These are phyloP conservation scores for Ornithoptera alexandrae DNA, from an alignment of 2,888 invertebrate species.

Conservation along the genomic window DNA sequence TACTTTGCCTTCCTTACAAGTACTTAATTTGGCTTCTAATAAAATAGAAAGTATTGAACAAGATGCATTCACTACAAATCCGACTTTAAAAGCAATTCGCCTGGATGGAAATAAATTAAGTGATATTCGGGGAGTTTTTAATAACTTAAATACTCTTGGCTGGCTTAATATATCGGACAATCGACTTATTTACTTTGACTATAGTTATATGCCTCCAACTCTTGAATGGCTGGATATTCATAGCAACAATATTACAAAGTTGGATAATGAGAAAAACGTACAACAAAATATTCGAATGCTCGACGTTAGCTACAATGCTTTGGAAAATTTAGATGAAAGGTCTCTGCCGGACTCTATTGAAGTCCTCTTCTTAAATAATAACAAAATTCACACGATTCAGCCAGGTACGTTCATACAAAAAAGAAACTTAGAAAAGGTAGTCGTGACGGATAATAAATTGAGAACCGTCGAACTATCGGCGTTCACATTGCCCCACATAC, in stretches of 20 bases:
- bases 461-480: slow-evolving; percentile 86
- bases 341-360: slow-evolving; percentile 88
- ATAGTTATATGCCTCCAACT: slow-evolving; percentile 86
- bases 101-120: slow-evolving; percentile 88
- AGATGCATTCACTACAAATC: slow-evolving; percentile 87
- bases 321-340: slow-evolving; percentile 84
- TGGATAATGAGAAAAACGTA: slow-evolving; percentile 86
- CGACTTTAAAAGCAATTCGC: slow-evolving; percentile 85
- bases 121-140: slow-evolving; percentile 88
- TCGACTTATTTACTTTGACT: slow-evolving; percentile 88
- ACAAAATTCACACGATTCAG: slow-evolving; percentile 85
- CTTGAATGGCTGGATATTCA: slow-evolving; percentile 91
- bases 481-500: slow-evolving; percentile 83
- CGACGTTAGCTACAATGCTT: slow-evolving; percentile 87
- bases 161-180: slow-evolving; percentile 92
- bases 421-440: slow-evolving; percentile 86
- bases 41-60: slow-evolving; percentile 86
- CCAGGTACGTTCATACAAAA: slow-evolving; percentile 87
- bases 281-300: slow-evolving; percentile 86
- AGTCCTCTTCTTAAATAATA: slow-evolving; percentile 87
- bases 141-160: slow-evolving; percentile 84
- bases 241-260: slow-evolving; percentile 86
- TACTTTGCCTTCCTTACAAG: slow-evolving; percentile 85
- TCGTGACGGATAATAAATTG: slow-evolving; percentile 87
- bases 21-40: slow-evolving; percentile 90